phyloP scores from a whole-genome alignment of 1,140 invertebrate genomes.

The Leptonema lineaticorne region DNA sequence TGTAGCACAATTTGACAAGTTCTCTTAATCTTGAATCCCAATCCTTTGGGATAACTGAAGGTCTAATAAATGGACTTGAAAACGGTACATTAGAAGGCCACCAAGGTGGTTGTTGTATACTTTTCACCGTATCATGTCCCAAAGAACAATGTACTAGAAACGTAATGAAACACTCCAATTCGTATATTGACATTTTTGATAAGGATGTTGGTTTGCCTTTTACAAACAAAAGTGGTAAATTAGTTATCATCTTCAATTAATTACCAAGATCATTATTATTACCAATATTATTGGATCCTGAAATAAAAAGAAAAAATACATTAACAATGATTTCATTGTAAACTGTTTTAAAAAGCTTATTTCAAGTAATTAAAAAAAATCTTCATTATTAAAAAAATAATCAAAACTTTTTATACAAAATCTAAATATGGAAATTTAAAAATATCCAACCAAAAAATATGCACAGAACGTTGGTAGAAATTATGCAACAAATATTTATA shows the following conservation, averaged over 20 bases:
- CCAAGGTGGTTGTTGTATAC: slow-evolving; percentile 64
- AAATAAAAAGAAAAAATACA: too few species aligned
- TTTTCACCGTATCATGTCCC: slow-evolving; percentile 62
- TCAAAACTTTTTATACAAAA: too few species aligned
- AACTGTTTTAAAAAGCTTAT: too few species aligned
- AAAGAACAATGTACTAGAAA: slow-evolving; percentile 75
- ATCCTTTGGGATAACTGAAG: slow-evolving; percentile 55
- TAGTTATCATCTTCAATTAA: slow-evolving; percentile 64
- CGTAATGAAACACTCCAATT: slow-evolving; percentile 69
- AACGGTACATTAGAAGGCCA: slow-evolving; percentile 68
- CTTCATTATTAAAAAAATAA: too few species aligned
- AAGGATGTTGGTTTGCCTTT: slow-evolving; percentile 69
- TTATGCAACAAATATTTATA: too few species aligned
- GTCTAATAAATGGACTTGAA: slow-evolving; percentile 62
- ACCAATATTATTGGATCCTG: too few species aligned
- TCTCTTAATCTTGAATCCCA: slow-evolving; percentile 65
- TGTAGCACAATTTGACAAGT: slow-evolving; percentile 69
- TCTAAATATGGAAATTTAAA: too few species aligned
- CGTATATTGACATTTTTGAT: slow-evolving; percentile 60
- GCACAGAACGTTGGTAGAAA: too few species aligned
- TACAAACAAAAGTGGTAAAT: slow-evolving; percentile 68
- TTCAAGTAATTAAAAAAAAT: too few species aligned
- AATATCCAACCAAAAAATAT: too few species aligned
- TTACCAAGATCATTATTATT: too few species aligned
- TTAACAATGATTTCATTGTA: too few species aligned